Evolutionary conservation across 2,888 invertebrate species (phyloP).

Genomic region (Apotomis turbidana): DNA sequence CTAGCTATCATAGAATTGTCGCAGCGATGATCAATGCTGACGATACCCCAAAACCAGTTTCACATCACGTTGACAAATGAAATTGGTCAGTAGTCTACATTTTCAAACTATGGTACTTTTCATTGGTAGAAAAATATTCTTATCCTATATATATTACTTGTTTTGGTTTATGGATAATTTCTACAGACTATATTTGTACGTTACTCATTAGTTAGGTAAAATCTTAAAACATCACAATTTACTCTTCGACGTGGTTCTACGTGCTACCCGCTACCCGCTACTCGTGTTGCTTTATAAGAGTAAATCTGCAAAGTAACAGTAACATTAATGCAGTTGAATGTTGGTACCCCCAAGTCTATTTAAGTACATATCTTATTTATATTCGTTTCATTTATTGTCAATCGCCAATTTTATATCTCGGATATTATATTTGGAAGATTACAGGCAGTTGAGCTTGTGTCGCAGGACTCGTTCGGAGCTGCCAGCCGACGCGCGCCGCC

Average conservation of each 20-base stretch:
- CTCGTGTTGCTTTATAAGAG: constrained; percentile 53
- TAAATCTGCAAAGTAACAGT: constrained; percentile 40
- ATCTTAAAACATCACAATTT: constrained; percentile 69
- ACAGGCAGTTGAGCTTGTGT: constrained; percentile 12
- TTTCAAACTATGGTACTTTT: constrained; percentile 65
- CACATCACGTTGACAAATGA: constrained; percentile 54
- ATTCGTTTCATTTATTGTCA: constrained; percentile 55
- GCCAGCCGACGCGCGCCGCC: neutral
- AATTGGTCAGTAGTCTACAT: constrained; percentile 71
- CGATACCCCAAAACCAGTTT: constrained; percentile 50
- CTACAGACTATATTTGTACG: constrained; percentile 79
- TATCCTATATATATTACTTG: constrained; percentile 61
- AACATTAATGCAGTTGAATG: constrained; percentile 32
- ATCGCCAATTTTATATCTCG: constrained; percentile 45
- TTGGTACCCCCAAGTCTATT: constrained; percentile 53
- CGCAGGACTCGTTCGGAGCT: neutral
- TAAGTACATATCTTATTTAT: constrained; percentile 57
- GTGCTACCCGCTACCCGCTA: constrained; percentile 59
- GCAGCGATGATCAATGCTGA: constrained; percentile 61
- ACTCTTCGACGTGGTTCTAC: constrained; percentile 63
- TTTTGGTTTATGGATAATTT: constrained; percentile 69
- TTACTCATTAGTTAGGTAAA: constrained; percentile 73
- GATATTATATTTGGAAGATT: constrained; percentile 22
- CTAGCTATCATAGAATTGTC: constrained; percentile 68
- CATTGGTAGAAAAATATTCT: constrained; percentile 79